These are phyloP conservation scores for Drosophila ironensis DNA, from an alignment of 1,140 invertebrate species.

Conservation along the genomic window DNA sequence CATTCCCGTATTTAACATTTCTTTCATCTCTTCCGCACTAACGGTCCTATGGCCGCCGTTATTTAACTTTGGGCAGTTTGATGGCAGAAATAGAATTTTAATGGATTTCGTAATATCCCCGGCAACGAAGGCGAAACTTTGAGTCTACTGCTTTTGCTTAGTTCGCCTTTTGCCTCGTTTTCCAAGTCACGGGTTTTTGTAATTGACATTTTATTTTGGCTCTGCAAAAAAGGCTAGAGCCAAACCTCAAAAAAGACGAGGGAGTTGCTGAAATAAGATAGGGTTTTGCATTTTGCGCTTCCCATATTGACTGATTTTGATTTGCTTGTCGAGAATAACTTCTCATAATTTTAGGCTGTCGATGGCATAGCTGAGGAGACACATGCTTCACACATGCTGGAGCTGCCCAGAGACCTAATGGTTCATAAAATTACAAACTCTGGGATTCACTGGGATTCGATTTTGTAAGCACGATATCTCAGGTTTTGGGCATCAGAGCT, in stretches of 20 bases:
- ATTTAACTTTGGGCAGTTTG: constrained; percentile 80
- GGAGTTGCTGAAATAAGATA: too few species aligned
- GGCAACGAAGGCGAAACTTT: constrained; percentile 42
- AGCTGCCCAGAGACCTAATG: too few species aligned
- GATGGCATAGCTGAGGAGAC: too few species aligned
- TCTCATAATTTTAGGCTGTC: too few species aligned
- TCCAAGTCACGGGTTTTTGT: constrained; percentile 15
- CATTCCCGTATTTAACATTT: constrained; percentile 5
- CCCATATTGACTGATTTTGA: too few species aligned
- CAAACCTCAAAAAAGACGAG: not conserved
- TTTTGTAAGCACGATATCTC: constrained; percentile 58
- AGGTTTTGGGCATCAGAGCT: constrained; percentile 24
- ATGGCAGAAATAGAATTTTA: constrained; percentile 80
- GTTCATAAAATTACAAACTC: too few species aligned
- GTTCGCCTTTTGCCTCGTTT: constrained; percentile 26
- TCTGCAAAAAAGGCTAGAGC: constrained; percentile 8
- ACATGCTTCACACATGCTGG: too few species aligned
- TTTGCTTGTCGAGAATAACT: too few species aligned
- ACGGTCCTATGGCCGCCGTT: constrained; percentile 33
- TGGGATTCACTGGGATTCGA: constrained; percentile 43
- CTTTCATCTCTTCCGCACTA: not conserved
- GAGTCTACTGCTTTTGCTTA: constrained; percentile 32
- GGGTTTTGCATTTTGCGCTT: too few species aligned
- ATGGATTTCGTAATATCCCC: constrained; percentile 78
- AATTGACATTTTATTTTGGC: constrained; percentile 44